Evolutionary conservation across 2,113 vertebrate genomes (phyloP).

Genomic region (Neotragus moschatus): DNA sequence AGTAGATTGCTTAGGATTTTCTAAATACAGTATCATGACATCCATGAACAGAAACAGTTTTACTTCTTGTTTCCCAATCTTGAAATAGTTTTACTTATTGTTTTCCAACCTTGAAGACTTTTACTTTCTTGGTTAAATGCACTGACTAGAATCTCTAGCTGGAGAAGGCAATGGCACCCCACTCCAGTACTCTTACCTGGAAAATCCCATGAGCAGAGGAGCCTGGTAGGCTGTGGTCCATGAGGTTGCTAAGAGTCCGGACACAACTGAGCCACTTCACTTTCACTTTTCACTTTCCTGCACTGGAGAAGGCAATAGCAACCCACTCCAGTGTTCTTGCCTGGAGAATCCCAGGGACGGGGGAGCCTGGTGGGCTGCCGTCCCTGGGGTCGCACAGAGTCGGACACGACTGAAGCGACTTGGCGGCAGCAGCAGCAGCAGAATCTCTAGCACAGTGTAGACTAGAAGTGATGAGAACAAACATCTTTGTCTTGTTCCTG

Average conservation of each 20-base stretch:
- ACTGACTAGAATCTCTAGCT: neutral
- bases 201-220: too few species aligned
- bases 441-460: neutral
- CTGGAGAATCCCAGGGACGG: too few species aligned
- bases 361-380: too few species aligned
- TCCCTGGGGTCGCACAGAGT: too few species aligned
- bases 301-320: too few species aligned
- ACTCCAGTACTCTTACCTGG: too few species aligned
- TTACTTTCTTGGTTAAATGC: neutral
- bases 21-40: neutral
- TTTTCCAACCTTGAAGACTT: neutral
- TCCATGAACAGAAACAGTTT: neutral
- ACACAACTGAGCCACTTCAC: too few species aligned
- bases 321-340: too few species aligned
- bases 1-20: neutral
- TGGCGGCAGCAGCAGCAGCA: neutral
- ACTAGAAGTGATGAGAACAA: neutral
- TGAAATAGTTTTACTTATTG: neutral
- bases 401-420: too few species aligned
- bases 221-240: too few species aligned
- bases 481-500: neutral
- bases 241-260: fast-evolving
- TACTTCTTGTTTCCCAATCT: neutral
- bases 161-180: too few species aligned
- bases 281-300: too few species aligned